These are phyloP conservation scores for Rhizoglyphus robini DNA, from an alignment of 1,140 invertebrate species.

Conservation along the genomic window DNA sequence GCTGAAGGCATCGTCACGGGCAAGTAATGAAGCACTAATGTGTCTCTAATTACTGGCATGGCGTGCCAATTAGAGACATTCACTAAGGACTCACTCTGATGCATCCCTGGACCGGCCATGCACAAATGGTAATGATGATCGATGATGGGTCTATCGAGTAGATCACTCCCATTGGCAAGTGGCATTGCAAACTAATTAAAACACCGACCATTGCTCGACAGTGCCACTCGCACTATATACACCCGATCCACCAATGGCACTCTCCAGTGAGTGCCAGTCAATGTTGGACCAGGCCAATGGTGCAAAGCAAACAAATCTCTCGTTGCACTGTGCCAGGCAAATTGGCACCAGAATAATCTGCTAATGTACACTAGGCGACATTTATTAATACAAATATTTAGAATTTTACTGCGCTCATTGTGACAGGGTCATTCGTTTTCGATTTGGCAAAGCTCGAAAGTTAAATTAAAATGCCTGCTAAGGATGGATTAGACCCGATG, in stretches of 20 bases:
- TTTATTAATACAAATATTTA: constrained; percentile 16
- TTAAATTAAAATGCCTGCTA: constrained; percentile 11
- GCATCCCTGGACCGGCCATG: no score
- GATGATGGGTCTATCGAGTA: background rate
- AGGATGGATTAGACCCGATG: background rate
- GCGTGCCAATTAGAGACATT: background rate
- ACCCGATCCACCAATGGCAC: no score
- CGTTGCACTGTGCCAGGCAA: no score
- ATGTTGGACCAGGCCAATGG: no score
- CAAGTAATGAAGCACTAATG: constrained; percentile 15
- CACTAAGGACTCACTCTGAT: background rate
- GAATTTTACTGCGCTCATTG: background rate
- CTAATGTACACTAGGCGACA: constrained; percentile 12
- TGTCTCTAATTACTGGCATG: background rate
- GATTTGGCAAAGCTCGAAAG: constrained; percentile 3
- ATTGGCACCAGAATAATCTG: constrained; percentile 10
- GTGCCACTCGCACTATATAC: no score
- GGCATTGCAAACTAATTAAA: constrained; percentile 6
- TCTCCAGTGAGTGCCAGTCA: no score
- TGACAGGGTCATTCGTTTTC: background rate
- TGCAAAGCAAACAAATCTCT: no score
- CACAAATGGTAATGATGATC: constrained; percentile 5
- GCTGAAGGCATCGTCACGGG: no score
- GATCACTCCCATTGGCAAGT: background rate
- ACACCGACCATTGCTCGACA: background rate